Percentiles rank a stretch among this genome's conserved stretches.
phyloP scores from a whole-genome alignment of 2,113 vertebrate genomes.

The Semicossyphus pulcher region DNA sequence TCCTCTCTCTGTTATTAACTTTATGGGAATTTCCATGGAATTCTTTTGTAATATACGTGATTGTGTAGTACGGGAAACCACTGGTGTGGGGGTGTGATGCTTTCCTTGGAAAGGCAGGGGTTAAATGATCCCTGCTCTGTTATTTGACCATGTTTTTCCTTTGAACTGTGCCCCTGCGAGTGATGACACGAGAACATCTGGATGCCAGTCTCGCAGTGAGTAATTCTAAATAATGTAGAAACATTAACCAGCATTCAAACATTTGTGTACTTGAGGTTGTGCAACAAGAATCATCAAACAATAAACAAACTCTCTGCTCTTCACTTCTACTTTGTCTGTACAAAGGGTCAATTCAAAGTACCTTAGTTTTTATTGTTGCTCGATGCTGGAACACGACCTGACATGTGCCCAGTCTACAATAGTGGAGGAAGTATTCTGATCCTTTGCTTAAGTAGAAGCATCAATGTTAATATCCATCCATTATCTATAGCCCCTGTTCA shows the following conservation, averaged over 20 bases:
- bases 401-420: neutral
- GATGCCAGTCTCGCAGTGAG: slow-evolving; percentile 5
- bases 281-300: slow-evolving; percentile 1
- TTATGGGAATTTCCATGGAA: slow-evolving; percentile 77
- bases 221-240: slow-evolving; percentile 8
- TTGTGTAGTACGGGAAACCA: slow-evolving; percentile 32
- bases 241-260: neutral
- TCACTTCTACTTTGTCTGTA: neutral
- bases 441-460: neutral
- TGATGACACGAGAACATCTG: slow-evolving; percentile 53
- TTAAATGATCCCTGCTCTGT: slow-evolving; percentile 23
- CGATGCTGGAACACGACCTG: neutral
- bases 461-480: neutral
- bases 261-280: slow-evolving; percentile 9
- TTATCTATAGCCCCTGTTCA: too few relatives aligned
- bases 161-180: slow-evolving; percentile 4
- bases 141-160: slow-evolving; percentile 32
- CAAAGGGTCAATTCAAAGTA: neutral
- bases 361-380: too few relatives aligned
- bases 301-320: neutral
- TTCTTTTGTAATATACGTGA: slow-evolving; percentile 39
- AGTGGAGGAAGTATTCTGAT: neutral
- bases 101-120: slow-evolving; percentile 32
- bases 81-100: slow-evolving; percentile 25
- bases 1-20: slow-evolving; percentile 64